Evolutionary conservation across 2,888 invertebrate genomes (phyloP).

Genomic region (Morinoia aosen): DNA sequence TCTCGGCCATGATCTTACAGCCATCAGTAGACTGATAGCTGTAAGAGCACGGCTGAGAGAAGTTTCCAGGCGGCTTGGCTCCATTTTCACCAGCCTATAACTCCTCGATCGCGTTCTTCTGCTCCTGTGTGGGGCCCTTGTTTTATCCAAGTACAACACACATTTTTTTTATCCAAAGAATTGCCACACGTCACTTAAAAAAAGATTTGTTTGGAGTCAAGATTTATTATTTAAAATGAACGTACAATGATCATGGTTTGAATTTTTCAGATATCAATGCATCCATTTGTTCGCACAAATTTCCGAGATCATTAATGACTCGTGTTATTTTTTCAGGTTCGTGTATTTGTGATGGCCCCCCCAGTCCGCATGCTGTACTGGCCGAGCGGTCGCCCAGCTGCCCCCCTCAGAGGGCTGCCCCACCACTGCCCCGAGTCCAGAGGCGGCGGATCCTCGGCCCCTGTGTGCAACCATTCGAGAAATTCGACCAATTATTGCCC

Average conservation of each 20-base stretch:
- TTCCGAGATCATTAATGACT: background rate
- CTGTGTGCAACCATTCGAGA: background rate
- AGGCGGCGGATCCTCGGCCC: constrained; percentile 32
- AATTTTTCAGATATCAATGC: background rate
- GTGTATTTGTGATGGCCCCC: constrained; percentile 50
- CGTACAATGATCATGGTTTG: background rate
- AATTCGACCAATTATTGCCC: background rate
- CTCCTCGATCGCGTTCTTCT: no score
- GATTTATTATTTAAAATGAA: background rate
- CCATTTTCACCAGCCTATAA: no score
- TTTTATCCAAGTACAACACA: no score
- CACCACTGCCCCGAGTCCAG: constrained; percentile 49
- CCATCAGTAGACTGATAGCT: no score
- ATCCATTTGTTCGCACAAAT: background rate
- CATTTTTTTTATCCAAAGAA: no score
- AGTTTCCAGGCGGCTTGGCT: no score
- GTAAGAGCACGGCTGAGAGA: no score
- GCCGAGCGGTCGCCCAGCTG: constrained; percentile 26
- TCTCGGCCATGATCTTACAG: no score
- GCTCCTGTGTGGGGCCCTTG: no score
- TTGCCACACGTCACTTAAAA: no score
- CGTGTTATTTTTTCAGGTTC: constrained; percentile 27
- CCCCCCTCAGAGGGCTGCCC: constrained; percentile 32
- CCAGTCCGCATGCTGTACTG: constrained; percentile 36
- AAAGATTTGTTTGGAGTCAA: background rate